Evolutionary conservation across 2,113 vertebrate species (phyloP).

Genomic region (Cygnus buccinator): DNA sequence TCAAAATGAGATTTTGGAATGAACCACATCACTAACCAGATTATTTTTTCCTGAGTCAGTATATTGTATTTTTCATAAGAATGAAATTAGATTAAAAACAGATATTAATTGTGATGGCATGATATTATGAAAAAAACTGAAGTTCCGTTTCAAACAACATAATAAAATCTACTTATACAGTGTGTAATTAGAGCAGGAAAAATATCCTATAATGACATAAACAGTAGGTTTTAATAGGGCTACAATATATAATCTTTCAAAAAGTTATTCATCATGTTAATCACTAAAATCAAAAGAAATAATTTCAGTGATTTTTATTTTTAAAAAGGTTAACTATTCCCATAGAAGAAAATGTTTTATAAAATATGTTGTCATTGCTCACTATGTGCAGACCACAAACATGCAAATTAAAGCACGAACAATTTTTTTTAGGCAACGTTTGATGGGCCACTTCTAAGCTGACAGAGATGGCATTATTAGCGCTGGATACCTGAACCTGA

Average conservation of each 20-base stretch:
- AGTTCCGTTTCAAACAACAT: background rate
- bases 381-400: background rate
- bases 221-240: background rate
- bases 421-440: background rate
- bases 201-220: background rate
- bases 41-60: background rate
- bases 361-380: background rate
- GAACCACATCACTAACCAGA: background rate
- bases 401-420: background rate
- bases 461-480: background rate
- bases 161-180: background rate
- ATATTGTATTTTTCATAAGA: background rate
- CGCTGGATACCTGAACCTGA: background rate
- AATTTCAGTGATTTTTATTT: background rate
- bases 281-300: background rate
- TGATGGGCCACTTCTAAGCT: background rate
- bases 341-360: background rate
- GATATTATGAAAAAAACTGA: background rate
- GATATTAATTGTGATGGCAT: background rate
- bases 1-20: slow-evolving; percentile 14
- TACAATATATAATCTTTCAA: background rate
- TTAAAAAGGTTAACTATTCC: background rate
- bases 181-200: background rate
- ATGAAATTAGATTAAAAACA: slow-evolving; percentile 19
- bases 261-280: background rate